These are phyloP conservation scores for Ennomos fuscantarius DNA, from an alignment of 2,888 invertebrate species.

Conservation along the genomic window DNA sequence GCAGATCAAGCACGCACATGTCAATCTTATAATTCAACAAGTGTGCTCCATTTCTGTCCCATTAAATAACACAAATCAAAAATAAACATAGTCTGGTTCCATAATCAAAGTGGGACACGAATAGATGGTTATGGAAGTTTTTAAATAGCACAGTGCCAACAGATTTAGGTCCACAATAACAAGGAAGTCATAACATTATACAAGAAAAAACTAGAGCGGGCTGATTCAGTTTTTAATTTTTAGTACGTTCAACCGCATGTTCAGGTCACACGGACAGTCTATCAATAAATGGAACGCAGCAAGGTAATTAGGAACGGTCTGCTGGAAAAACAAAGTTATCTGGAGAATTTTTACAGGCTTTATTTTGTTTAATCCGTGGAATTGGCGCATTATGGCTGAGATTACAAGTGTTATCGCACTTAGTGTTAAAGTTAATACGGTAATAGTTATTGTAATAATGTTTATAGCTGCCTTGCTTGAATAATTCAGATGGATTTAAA, in stretches of 20 bases:
- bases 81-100: constrained; percentile 15
- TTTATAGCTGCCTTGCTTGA: not conserved
- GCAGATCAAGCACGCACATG: too few relatives aligned
- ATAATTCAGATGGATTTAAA: not conserved
- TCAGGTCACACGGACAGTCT: constrained; percentile 25
- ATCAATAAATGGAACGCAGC: constrained; percentile 19
- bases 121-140: constrained; percentile 11
- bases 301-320: constrained; percentile 26
- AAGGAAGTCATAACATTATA: constrained; percentile 24
- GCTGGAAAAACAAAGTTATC: constrained; percentile 21
- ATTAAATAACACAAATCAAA: constrained; percentile 6
- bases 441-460: constrained; percentile 18
- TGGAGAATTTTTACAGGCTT: not conserved
- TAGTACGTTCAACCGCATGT: constrained; percentile 29
- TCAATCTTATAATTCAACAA: not conserved
- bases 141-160: constrained; percentile 5
- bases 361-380: constrained; percentile 12
- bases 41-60: not conserved
- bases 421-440: constrained; percentile 14
- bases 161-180: constrained; percentile 15
- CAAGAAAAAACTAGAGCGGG: constrained; percentile 24
- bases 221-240: constrained; percentile 19
- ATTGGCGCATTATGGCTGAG: constrained; percentile 15
- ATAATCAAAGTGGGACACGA: constrained; percentile 9
- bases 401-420: constrained; percentile 26